Base-by-base conservation (phyloP, 2,113 vertebrate species). In the Eurystomus gularis region DNA sequence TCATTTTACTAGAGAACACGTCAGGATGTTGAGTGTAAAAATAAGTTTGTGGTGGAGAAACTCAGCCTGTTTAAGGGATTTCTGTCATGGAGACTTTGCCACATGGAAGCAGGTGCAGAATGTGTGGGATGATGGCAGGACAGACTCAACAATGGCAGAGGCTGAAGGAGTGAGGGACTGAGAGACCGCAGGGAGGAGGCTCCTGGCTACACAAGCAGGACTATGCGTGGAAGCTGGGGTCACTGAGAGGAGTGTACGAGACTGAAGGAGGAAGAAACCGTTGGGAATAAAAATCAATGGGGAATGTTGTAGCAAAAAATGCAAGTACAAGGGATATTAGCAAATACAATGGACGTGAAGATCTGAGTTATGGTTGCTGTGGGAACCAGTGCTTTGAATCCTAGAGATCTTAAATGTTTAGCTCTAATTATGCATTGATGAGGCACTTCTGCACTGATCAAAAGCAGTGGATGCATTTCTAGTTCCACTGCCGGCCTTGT, bases 291-390 rank as follows among this genome's bases (percentile, higher is more conserved):
- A 92, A 92, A 75, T 37, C 15, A 58, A 24, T n/a, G 70, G 40
- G 35, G 12, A 90, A 49, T n/a, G 57, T 55, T 88, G 16, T 42
- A 82, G 79, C 48, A 69, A 69, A 71, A 75, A 65, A 37, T 17
- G 8, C 40, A 86, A 57, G 61, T 57, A 37, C 28, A 35, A 57
- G 77, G 24, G 90, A 28, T 88, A 82, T 69, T 76, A 90, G 60
- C 62, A 75, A 86, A 65, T 29, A 69, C 51, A 68, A 3, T 35
- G 25, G n/a, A 60, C 52, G 65, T n/a, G 57, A 88, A 83, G 52
- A 92, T 51, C 69, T 54, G 80, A 69, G 58, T 91, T 93, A 37
- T 35, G 52, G 61, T 95, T 95, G 77, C 91, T 96, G 90, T 85
- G 85, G 77, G 86, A 96, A 87, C 73, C 31, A 54, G 39, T 5